These are phyloP conservation scores for Drosophila antonietae DNA, from an alignment of 2,888 invertebrate genomes.

Conservation along the genomic window DNA sequence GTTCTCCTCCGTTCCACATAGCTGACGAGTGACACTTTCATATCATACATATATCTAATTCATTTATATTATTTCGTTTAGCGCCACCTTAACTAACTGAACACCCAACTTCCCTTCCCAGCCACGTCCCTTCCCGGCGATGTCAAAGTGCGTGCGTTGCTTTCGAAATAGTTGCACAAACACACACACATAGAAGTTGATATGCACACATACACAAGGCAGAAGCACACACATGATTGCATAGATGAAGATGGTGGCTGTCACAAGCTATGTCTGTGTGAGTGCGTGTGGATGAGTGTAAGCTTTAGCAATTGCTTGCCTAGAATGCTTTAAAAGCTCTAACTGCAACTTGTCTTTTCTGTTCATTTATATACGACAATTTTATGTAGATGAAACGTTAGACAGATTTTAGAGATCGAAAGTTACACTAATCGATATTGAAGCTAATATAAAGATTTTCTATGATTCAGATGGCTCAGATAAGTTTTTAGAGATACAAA, in stretches of 20 bases:
- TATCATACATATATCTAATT: constrained; percentile 54
- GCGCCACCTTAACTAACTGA: constrained; percentile 60
- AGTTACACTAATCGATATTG: neutral
- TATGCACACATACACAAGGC: neutral
- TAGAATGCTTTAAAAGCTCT: constrained; percentile 45
- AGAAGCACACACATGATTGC: neutral
- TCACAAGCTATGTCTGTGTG: constrained; percentile 16
- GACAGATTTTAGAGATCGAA: constrained; percentile 6
- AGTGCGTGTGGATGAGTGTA: neutral
- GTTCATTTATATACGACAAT: neutral
- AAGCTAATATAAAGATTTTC: too few relatives aligned
- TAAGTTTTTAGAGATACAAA: too few relatives aligned
- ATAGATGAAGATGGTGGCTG: constrained; percentile 1
- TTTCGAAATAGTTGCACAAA: constrained; percentile 39
- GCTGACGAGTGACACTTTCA: constrained; percentile 65
- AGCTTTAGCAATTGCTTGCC: constrained; percentile 31
- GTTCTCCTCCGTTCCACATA: constrained; percentile 31
- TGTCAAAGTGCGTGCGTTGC: constrained; percentile 69
- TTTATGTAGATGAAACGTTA: neutral
- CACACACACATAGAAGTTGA: neutral
- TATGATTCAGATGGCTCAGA: too few relatives aligned
- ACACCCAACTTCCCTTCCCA: neutral
- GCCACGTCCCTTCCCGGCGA: neutral
- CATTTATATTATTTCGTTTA: constrained; percentile 77
- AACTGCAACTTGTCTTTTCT: constrained; percentile 9